phyloP scores from a whole-genome alignment of 2,888 invertebrate genomes.

The Rhingia campestris region DNA sequence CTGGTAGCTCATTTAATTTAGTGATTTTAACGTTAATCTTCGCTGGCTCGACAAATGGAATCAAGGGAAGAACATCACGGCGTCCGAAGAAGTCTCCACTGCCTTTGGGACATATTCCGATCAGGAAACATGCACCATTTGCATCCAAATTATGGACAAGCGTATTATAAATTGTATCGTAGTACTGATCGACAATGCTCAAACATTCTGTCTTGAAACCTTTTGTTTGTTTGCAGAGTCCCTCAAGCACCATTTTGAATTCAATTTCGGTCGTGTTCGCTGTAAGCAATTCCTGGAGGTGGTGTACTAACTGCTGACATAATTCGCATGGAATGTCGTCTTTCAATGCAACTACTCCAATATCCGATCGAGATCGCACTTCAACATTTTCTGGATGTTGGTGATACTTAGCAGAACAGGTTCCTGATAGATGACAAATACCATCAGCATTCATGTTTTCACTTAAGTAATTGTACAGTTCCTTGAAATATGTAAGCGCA shows the following conservation, averaged over 20 bases:
- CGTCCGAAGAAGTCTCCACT: constrained; percentile 26
- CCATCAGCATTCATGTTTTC: constrained; percentile 86
- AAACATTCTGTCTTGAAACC: constrained; percentile 89
- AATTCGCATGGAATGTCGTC: constrained; percentile 92
- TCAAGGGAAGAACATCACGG: constrained; percentile 85
- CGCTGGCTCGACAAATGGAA: constrained; percentile 84
- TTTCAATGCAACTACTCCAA: constrained; percentile 84
- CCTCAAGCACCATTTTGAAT: constrained; percentile 89
- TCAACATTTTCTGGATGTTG: constrained; percentile 86
- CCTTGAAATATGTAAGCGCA: constrained; percentile 88
- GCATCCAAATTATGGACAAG: constrained; percentile 88
- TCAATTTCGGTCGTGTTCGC: constrained; percentile 93
- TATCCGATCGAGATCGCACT: constrained; percentile 84
- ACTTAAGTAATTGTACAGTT: constrained; percentile 86
- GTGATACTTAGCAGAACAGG: constrained; percentile 87
- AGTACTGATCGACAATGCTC: constrained; percentile 90
- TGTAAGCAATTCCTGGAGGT: constrained; percentile 90
- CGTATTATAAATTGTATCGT: constrained; percentile 88
- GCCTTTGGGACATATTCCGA: constrained; percentile 83
- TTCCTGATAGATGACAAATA: constrained; percentile 90
- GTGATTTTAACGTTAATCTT: constrained; percentile 80
- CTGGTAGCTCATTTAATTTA: constrained; percentile 79
- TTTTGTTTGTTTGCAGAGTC: constrained; percentile 91
- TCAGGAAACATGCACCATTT: constrained; percentile 87
- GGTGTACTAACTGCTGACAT: constrained; percentile 91